Percentiles rank a stretch among this genome's conserved stretches.
Conservation (phyloP, 2,888 invertebrate genomes). For the Trimorus sp. region DNA sequence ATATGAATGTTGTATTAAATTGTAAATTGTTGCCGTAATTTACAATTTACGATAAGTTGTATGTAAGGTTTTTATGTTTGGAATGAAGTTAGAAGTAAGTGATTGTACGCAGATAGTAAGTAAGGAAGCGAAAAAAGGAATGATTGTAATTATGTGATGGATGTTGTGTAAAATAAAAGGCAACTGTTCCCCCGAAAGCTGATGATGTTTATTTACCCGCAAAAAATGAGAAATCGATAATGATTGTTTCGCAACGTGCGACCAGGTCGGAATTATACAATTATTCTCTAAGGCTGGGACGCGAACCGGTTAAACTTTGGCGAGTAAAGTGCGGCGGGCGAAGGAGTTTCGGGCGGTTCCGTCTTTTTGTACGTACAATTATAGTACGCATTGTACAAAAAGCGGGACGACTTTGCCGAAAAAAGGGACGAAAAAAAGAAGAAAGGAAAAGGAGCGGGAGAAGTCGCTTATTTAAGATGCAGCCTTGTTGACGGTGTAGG, state of each 20-base stretch:
- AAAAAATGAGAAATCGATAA: too few relatives aligned
- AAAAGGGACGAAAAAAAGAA: conserved; percentile 12
- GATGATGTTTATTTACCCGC: conserved; percentile 9
- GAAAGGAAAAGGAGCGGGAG: not conserved
- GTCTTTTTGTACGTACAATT: conserved; percentile 44
- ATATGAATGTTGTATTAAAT: too few relatives aligned
- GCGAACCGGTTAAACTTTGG: conserved; percentile 37
- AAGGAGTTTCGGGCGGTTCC: conserved; percentile 34
- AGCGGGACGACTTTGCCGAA: conserved; percentile 43
- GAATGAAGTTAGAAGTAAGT: too few relatives aligned
- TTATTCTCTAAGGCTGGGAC: not conserved
- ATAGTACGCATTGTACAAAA: conserved; percentile 45
- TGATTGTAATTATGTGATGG: too few relatives aligned
- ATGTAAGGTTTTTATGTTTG: too few relatives aligned
- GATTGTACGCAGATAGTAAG: too few relatives aligned
- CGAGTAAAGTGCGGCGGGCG: conserved; percentile 35
- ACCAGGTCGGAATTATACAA: not conserved
- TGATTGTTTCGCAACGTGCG: not conserved
- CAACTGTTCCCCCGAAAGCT: not conserved
- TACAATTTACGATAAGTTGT: too few relatives aligned
- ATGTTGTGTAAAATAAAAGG: too few relatives aligned
- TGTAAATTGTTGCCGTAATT: too few relatives aligned
- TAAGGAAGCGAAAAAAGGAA: too few relatives aligned
- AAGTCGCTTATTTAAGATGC: conserved; percentile 54
- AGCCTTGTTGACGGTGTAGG: conserved; percentile 53